Base-by-base conservation (phyloP, 2,888 invertebrate genomes). In the Aphidoletes aphidimyza region DNA sequence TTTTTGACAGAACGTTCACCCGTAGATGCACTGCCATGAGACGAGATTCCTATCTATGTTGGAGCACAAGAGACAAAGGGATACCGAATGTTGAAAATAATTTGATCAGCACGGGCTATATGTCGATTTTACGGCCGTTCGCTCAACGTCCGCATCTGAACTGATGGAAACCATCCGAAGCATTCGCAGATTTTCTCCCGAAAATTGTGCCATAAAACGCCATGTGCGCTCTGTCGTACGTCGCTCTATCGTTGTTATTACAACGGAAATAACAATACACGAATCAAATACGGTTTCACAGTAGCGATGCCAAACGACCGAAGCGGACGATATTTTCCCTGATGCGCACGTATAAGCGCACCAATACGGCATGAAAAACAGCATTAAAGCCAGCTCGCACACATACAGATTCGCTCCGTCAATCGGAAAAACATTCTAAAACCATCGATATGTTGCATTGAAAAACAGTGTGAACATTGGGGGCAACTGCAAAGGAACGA, bases 1-100 rank as follows among this genome's bases (percentile, higher is more conserved):
- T 14, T 69, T 54, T 54, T 2, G 54, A 69, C 22, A n/a, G 54
- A 54, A 54, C 69, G 34, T 69, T 69, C 69, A 69, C 69, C 69
- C 69, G 34, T 14, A 6, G 17, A 69, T 69, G 69, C 69, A 69
- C 22, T 26, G 17, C 30, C 34, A 14, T 2, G 69, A 69, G 14
- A 30, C 14, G 14, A 69, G 0, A 5, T 69, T 30, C 17, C 30
- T 3, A 0, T 30, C 22, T 39, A 39, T 30, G 30, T 69, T 69
- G 69, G 34, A 30, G 30, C 69, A n/a, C n/a, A 69, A 34, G 69
- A 69, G 69, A 69, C 8, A 69, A 69, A 30, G 69, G 69, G 30
- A 69, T n/a, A n/a, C 30, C 69, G 30, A 14, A 30, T 30, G 69
- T 19, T 69, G 69, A 69, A 69, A 69, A 30, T 69, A 26, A 69